These are phyloP conservation scores for Zapus hudsonius DNA, from an alignment of 2,113 vertebrate genomes.

Conservation along the genomic window DNA sequence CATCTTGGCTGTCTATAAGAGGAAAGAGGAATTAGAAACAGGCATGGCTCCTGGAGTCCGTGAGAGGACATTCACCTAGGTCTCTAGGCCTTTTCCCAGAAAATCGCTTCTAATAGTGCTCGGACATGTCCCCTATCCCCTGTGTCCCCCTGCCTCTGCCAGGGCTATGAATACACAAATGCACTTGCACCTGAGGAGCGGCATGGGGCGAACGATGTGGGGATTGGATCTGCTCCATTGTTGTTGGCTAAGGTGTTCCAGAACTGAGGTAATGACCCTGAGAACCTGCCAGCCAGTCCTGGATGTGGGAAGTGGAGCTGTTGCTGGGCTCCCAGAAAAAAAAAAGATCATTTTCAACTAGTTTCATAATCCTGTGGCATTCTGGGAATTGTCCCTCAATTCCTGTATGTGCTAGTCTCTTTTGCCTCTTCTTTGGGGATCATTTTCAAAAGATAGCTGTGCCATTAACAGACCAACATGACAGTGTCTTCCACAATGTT, in stretches of 20 bases:
- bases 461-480: too few species aligned
- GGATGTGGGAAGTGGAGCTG: not conserved
- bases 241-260: not conserved
- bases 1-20: not conserved
- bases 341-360: not conserved
- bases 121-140: too few species aligned
- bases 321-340: not conserved
- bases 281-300: accelerated
- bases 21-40: not conserved
- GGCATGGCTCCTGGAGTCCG: not conserved
- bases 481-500: not conserved
- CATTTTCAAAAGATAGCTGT: not conserved
- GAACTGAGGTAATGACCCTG: not conserved
- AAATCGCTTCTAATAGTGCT: not conserved
- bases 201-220: not conserved
- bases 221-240: not conserved
- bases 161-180: not conserved
- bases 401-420: not conserved
- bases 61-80: not conserved
- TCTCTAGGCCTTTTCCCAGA: not conserved
- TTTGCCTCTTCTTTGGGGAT: not conserved
- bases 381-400: not conserved
- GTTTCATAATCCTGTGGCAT: too few species aligned
- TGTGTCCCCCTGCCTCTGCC: too few species aligned
- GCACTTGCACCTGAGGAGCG: not conserved